phyloP scores from a whole-genome alignment of 2,113 vertebrate genomes.

The Lepus europaeus region DNA sequence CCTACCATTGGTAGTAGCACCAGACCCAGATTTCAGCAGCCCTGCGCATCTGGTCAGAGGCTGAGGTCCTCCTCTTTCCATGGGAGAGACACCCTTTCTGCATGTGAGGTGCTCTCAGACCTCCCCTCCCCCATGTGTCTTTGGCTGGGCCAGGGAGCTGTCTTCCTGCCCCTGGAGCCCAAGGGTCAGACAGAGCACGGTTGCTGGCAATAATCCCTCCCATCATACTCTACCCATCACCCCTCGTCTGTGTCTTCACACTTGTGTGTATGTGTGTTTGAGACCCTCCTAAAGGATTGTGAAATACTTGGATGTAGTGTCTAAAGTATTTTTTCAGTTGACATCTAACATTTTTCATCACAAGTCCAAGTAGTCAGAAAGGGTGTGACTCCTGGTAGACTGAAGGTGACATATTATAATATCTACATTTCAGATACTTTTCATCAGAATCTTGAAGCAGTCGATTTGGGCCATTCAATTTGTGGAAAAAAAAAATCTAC shows the following conservation, averaged over 20 bases:
- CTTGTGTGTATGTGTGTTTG: neutral
- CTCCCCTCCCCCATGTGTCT: neutral
- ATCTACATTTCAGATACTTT: slow-evolving; percentile 29
- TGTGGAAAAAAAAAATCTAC: neutral
- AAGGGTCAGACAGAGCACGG: neutral
- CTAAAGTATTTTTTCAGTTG: neutral
- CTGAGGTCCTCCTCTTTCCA: neutral
- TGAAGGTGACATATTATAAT: neutral
- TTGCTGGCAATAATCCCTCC: neutral
- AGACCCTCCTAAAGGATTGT: neutral
- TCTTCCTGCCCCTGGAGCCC: neutral
- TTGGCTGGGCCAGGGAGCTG: neutral
- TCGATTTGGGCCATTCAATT: neutral
- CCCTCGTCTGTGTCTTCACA: neutral
- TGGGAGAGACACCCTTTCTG: neutral
- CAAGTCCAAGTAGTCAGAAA: neutral
- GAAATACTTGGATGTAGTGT: neutral
- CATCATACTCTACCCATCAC: neutral
- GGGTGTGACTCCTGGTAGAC: neutral
- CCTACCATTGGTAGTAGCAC: neutral
- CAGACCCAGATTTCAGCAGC: neutral
- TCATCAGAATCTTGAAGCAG: neutral
- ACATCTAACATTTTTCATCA: neutral
- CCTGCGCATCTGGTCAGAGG: neutral
- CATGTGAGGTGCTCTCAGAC: neutral